A percentile compares a stretch with the other conserved stretches of the same genome.
These are phyloP conservation scores for Microctonus hyperodae DNA, from an alignment of 2,888 invertebrate genomes.

Conservation along the genomic window DNA sequence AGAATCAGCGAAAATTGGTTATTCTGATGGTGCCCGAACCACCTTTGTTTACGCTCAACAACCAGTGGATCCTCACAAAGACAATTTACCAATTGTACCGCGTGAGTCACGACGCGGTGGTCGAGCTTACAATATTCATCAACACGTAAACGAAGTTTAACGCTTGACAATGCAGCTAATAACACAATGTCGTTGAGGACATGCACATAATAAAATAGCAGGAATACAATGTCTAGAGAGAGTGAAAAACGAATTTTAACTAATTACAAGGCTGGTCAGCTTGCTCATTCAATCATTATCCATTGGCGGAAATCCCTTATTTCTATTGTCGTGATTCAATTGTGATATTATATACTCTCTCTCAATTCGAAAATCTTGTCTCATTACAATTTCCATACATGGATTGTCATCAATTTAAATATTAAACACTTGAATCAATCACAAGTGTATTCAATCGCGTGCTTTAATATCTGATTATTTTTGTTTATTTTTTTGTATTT, in stretches of 20 bases:
- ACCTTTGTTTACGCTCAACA: slow-evolving; percentile 56
- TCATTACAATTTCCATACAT: neutral
- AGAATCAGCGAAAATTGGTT: slow-evolving; percentile 57
- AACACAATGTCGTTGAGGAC: neutral
- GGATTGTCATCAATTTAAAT: neutral
- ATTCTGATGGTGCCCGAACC: slow-evolving; percentile 50
- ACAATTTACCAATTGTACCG: slow-evolving; percentile 51
- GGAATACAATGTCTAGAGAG: neutral
- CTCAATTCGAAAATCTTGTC: neutral
- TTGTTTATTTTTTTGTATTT: neutral
- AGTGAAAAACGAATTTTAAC: too few species aligned
- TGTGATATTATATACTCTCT: neutral
- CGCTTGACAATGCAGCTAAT: slow-evolving; percentile 1
- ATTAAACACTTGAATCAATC: neutral
- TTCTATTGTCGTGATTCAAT: neutral
- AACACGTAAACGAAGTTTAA: slow-evolving; percentile 60
- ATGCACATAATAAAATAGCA: neutral
- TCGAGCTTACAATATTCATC: slow-evolving; percentile 60
- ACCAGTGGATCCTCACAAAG: slow-evolving; percentile 34
- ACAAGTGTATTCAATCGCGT: neutral
- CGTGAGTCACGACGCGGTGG: slow-evolving; percentile 59
- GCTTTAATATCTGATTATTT: neutral
- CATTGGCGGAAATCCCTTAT: neutral
- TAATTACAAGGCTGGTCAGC: neutral
- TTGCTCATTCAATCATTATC: neutral